Base-by-base conservation (phyloP, 2,888 invertebrate species). In the Nomada ferruginata region DNA sequence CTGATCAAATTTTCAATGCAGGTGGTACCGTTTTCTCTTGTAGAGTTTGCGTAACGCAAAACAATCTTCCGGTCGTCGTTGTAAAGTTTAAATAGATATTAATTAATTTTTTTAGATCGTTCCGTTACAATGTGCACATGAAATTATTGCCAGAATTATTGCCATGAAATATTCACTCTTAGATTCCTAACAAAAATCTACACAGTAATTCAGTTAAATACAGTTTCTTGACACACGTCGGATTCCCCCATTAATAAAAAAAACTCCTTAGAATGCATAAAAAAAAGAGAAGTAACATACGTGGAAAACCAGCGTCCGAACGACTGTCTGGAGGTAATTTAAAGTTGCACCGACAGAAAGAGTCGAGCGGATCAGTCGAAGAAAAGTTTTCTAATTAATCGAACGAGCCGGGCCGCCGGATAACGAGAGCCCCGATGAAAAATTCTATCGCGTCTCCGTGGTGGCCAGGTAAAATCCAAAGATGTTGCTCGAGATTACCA, bases 351-450 rank as follows among this genome's bases (percentile, higher is more conserved):
- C 42, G 29, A 65, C 50, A 23, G 59, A 73, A 76, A 82, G 76
- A 75, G 66, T 64, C 59, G 26, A 75, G 79, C 70, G 69, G 70
- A 68, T 82, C 78, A 52, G 59, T 23, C 36, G 18, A 2, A 50
- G 72, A 55, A 79, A 87, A 87, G 82, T 87, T 87, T 87, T 85
- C 84, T 87, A 87, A 87, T 87, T 87, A 87, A 85, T 87, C 84
- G 85, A 68, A 76, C 73, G 79, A 71, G 59, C 60, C 73, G 79
- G 68, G 60, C 60, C 63, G 47, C 23, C 29, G 66, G 79, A 69
- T 76, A 85, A 79, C 68, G 64, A 55, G 10, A 23, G 61, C 53
- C 15, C 23, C 63, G 79, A 83, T 85, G 85, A 87, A 87, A 87
- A 87, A 87, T 87, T 83, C 81, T 82, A 79, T 78, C 78, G 72